Conservation (phyloP, 2,113 vertebrate species). For the Sminthopsis crassicaudata region DNA sequence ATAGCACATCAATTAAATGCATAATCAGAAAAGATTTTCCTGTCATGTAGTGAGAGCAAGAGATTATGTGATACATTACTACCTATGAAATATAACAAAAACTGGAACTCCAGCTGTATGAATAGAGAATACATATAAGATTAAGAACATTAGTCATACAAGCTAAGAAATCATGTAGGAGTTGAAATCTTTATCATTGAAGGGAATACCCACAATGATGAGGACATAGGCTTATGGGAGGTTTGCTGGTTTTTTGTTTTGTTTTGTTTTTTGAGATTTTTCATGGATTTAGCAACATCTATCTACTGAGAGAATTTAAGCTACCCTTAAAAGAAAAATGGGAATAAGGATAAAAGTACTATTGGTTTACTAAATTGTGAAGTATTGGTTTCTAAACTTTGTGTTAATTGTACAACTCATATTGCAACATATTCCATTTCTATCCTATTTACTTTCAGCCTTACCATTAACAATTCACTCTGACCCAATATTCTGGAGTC, state of each 20-base stretch:
- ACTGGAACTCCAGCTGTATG: not conserved
- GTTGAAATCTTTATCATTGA: not conserved
- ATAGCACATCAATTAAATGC: not conserved
- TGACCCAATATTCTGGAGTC: not conserved
- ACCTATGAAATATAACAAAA: not conserved
- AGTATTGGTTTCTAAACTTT: not conserved
- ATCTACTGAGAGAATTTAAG: not conserved
- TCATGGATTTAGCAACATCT: slow-evolving; percentile 5
- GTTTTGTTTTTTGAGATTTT: slow-evolving; percentile 20
- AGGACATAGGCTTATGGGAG: not conserved
- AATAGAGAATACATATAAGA: not conserved
- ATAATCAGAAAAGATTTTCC: not conserved
- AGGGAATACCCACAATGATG: not conserved
- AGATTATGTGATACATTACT: not conserved
- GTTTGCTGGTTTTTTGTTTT: no score
- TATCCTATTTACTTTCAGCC: not conserved
- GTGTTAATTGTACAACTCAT: not conserved
- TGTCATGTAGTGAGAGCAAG: not conserved
- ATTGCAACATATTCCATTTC: not conserved
- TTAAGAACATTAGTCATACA: not conserved
- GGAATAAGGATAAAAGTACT: not conserved
- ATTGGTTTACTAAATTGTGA: not conserved
- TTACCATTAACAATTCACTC: not conserved
- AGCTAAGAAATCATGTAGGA: not conserved
- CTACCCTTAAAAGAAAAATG: not conserved